These are phyloP conservation scores for Tanypteryx hageni DNA, from an alignment of 2,888 invertebrate genomes.

Conservation along the genomic window DNA sequence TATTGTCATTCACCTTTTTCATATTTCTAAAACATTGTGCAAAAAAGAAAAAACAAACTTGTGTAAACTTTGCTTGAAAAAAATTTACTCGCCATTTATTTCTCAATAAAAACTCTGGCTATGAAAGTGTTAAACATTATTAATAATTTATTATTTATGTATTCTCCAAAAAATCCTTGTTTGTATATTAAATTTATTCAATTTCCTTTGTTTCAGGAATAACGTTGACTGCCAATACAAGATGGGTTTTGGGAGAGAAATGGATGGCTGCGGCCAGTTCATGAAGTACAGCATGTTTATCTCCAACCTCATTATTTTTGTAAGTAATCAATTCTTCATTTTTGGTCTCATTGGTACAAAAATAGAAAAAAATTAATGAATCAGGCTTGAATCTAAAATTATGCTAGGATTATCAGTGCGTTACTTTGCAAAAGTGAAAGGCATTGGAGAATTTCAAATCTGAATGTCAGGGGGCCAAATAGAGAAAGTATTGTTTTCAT, in stretches of 20 bases:
- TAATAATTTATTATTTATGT: no score
- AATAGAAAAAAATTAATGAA: neutral
- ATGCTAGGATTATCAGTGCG: no score
- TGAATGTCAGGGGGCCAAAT: no score
- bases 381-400: no score
- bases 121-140: neutral
- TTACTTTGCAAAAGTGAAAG: no score
- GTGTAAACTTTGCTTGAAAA: no score
- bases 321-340: constrained; percentile 78
- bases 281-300: constrained; percentile 92
- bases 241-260: constrained; percentile 88
- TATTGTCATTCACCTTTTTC: neutral
- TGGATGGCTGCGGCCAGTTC: constrained; percentile 92
- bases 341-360: neutral
- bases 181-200: neutral
- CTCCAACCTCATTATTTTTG: constrained; percentile 90
- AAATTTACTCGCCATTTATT: no score
- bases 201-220: neutral
- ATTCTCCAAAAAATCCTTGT: no score
- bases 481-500: no score
- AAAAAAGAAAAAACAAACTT: neutral
- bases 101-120: neutral
- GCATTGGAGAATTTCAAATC: no score
- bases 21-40: neutral
- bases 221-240: neutral